These are phyloP conservation scores for Typhlomys cinereus DNA, from an alignment of 2,113 vertebrate genomes.

Conservation along the genomic window DNA sequence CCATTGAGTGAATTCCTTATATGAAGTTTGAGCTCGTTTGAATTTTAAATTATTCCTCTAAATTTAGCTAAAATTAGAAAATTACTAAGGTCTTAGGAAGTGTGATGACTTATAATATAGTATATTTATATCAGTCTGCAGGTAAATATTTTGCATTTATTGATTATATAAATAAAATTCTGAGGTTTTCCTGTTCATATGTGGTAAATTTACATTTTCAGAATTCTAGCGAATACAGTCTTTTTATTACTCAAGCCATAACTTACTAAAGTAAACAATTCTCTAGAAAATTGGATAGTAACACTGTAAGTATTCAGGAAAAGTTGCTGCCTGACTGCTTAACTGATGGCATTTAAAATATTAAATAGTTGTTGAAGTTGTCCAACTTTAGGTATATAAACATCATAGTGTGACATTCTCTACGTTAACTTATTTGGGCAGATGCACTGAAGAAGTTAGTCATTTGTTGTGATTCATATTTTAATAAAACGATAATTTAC, in stretches of 20 bases:
- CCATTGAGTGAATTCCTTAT: slow-evolving; percentile 63
- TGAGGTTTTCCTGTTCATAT: neutral
- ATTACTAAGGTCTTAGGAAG: slow-evolving; percentile 43
- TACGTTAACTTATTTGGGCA: neutral
- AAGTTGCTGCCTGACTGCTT: neutral
- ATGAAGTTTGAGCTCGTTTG: slow-evolving; percentile 57
- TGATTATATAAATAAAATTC: slow-evolving; percentile 53
- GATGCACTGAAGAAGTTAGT: neutral
- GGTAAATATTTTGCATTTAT: slow-evolving; percentile 35
- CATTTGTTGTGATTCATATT: neutral
- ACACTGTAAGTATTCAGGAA: neutral
- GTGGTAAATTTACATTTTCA: slow-evolving; percentile 12
- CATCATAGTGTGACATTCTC: slow-evolving; percentile 4
- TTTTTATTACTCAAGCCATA: slow-evolving; percentile 14
- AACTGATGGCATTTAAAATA: neutral
- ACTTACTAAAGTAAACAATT: slow-evolving; percentile 38
- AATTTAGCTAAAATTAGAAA: slow-evolving; percentile 57
- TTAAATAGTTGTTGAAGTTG: neutral
- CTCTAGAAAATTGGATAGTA: slow-evolving; percentile 6
- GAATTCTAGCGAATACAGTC: neutral
- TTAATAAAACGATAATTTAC: slow-evolving; percentile 15
- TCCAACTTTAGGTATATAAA: slow-evolving; percentile 18
- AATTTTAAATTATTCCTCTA: slow-evolving; percentile 65
- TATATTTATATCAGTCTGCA: slow-evolving; percentile 48
- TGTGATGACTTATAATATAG: slow-evolving; percentile 8